Evolutionary conservation across 2,113 vertebrate species (phyloP).

Genomic region (Accipiter virgatus): DNA sequence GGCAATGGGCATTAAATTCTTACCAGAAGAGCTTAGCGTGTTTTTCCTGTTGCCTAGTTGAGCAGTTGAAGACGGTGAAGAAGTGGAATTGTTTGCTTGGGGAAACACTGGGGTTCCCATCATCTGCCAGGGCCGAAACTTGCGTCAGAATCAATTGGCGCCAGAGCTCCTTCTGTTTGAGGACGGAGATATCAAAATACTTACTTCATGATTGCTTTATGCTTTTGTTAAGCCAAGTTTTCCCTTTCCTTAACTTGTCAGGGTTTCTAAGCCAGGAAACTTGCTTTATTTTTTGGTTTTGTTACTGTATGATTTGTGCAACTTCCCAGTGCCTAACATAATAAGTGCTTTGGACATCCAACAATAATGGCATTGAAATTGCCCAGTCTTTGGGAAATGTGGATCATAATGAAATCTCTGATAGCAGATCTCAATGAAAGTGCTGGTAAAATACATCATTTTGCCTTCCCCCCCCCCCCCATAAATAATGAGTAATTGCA

Average conservation of each 20-base stretch:
- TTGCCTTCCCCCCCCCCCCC: neutral
- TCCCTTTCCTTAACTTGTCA: neutral
- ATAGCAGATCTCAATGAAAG: neutral
- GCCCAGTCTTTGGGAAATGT: neutral
- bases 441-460: neutral
- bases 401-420: neutral
- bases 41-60: neutral
- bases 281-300: neutral
- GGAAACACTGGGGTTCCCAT: neutral
- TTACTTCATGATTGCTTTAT: neutral
- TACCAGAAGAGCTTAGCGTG: neutral
- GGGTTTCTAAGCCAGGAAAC: neutral
- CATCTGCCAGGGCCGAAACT: neutral
- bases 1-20: neutral
- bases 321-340: neutral
- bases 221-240: neutral
- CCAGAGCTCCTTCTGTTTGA: neutral
- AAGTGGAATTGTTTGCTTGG: neutral
- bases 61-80: neutral
- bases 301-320: neutral
- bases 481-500: neutral
- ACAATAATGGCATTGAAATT: neutral
- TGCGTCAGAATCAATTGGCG: fast-evolving
- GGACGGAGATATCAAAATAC: neutral
- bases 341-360: neutral